Base-by-base conservation (phyloP, 64 coral and sea anemone species). In the Hydrozoanthus tunicans region DNA sequence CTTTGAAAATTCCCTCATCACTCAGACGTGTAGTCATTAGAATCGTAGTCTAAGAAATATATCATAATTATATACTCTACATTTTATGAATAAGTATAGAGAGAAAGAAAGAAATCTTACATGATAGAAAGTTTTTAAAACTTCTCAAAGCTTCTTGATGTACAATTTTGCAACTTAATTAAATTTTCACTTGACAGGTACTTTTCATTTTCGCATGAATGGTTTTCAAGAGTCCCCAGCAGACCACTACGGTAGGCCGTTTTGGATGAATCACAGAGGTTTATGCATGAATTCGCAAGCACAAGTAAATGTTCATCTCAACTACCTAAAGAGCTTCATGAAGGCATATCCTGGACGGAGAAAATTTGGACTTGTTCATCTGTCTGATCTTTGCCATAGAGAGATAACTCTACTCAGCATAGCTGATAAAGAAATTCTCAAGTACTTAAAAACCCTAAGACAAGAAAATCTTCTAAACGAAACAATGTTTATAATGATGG, bases 401-500 rank as follows among this genome's bases (percentile, higher is more conserved):
- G 1, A 70, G 51, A 52, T 86, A 56, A 86, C 64, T 26, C 4
- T 86, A 25, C 53, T 86, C 7, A 86, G 82, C n/a, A 86, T 71
- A 57, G 82, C 82, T 0, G 93, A 91, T 13, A 60, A 86, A 9
- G 93, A 79, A 56, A 79, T 94, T 25, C 0, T 81, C 15, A 77
- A 55, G 8, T 94, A 80, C 58, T 81, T 94, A 0, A 53, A 14
- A 17, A 88, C 75, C 25, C 55, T 94, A 3, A 88, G 89, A 57
- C 51, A 81, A 3, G 90, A 94, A 53, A 89, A 73, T 13, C 81
- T 88, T 64, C 17, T 94, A n/a, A 89, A 94, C 52, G 65, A 91
- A 53, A 94, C 89, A 11, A 89, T 94, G 89, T 91, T 94, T 65
- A 91, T 94, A 32, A 77, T 91, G 76, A 94, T 91, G 93, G 81